Evolutionary conservation across 2,888 invertebrate genomes (phyloP).

Genomic region (Pardosa pseudoannulata): DNA sequence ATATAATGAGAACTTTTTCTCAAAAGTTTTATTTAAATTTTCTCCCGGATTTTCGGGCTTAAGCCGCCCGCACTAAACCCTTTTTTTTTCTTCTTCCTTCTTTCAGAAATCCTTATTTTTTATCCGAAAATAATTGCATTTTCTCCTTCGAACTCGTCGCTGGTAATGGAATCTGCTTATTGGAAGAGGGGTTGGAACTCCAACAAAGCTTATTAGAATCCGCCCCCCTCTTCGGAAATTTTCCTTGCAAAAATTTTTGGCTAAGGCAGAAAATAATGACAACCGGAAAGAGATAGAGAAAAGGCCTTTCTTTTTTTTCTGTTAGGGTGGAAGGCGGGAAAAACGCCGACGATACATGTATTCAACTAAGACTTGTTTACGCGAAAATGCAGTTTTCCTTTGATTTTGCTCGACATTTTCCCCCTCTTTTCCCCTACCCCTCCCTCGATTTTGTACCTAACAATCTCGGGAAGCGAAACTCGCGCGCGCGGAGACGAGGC

Average conservation of each 20-base stretch:
- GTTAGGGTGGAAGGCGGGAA: neutral
- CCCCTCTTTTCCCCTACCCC: too few relatives aligned
- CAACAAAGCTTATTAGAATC: conserved; percentile 64
- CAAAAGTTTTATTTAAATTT: conserved; percentile 42
- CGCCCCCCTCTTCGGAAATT: conserved; percentile 22
- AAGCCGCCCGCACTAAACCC: conserved; percentile 2
- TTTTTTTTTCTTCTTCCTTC: too few relatives aligned
- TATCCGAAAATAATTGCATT: conserved; percentile 69
- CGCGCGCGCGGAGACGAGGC: neutral
- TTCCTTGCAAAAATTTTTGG: conserved; percentile 49
- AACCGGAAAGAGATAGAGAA: neutral
- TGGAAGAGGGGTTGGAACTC: conserved; percentile 31
- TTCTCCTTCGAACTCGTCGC: conserved; percentile 14
- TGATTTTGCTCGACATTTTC: conserved; percentile 30
- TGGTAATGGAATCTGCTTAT: conserved; percentile 61
- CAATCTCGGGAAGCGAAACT: conserved; percentile 27
- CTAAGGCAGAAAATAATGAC: conserved; percentile 28
- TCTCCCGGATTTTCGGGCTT: neutral
- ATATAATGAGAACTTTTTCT: conserved; percentile 8
- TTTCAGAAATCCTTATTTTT: conserved; percentile 35
- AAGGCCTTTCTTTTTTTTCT: too few relatives aligned
- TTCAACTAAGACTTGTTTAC: conserved; percentile 59
- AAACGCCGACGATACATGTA: conserved; percentile 25
- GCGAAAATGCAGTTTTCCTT: conserved; percentile 26
- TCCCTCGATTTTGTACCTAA: too few relatives aligned